A percentile compares a stretch with the other conserved stretches of the same genome.
Conservation (phyloP, 2,113 vertebrate species). For the Chaetodon auriga region DNA sequence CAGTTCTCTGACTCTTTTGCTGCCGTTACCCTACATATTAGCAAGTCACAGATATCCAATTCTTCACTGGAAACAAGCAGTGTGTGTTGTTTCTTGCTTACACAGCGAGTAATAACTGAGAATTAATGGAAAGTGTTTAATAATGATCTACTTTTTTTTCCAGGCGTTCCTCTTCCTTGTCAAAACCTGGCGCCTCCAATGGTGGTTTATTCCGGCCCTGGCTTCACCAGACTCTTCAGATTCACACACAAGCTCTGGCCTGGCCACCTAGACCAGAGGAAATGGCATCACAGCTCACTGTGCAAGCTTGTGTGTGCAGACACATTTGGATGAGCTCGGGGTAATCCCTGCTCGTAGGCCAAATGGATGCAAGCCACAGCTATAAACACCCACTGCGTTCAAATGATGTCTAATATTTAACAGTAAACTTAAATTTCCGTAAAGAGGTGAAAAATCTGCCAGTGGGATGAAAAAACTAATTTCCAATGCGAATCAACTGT, state of each 20-base stretch:
- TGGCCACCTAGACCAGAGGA: neutral
- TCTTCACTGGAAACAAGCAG: neutral
- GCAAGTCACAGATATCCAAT: neutral
- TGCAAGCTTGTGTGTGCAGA: neutral
- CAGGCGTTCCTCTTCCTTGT: neutral
- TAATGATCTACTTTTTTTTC: no score
- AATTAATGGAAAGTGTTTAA: neutral
- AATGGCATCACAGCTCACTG: neutral
- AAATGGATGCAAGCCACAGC: slow-evolving; percentile 1
- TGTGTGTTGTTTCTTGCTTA: no score
- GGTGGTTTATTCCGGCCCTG: neutral
- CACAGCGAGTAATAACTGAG: neutral
- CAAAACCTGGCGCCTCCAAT: neutral
- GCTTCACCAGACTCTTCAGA: neutral
- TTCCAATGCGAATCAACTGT: neutral
- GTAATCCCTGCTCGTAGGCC: neutral
- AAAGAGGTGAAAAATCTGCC: neutral
- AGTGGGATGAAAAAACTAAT: neutral
- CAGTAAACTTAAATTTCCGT: no score
- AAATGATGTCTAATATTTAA: neutral
- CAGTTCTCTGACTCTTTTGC: neutral
- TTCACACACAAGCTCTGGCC: neutral
- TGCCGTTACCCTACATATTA: neutral
- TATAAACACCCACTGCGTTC: neutral
- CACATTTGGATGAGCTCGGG: neutral